Percentiles rank a stretch among this genome's conserved stretches.
These are phyloP conservation scores for Amphimedon queenslandica DNA, from an alignment of 37 sponge, comb jelly and placozoan genomes.

Conservation along the genomic window DNA sequence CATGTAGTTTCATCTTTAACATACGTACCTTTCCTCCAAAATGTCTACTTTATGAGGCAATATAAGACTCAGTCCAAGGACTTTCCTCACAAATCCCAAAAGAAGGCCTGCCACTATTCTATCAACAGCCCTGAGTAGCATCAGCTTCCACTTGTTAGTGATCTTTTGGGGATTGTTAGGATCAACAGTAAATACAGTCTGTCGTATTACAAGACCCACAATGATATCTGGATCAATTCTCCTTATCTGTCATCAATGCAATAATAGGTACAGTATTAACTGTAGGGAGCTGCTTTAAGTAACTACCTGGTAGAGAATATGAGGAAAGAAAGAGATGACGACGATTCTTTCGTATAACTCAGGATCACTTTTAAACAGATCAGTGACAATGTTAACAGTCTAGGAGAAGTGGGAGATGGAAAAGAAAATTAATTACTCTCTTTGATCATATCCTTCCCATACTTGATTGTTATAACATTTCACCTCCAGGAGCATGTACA, in stretches of 20 bases:
- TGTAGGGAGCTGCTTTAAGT: too few species aligned
- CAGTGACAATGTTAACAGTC: constrained; percentile 14
- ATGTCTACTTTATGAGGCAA: constrained; percentile 23
- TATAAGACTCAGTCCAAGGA: background rate
- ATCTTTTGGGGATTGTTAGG: too few species aligned
- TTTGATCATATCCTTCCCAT: too few species aligned
- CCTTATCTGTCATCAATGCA: background rate
- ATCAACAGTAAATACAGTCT: background rate
- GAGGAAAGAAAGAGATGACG: constrained; percentile 48
- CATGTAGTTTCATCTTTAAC: background rate
- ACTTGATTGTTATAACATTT: constrained; percentile 13
- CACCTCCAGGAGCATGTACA: constrained; percentile 53
- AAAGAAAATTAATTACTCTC: too few species aligned
- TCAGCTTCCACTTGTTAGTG: background rate
- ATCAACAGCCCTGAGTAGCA: background rate
- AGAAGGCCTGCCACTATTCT: background rate
- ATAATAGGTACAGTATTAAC: background rate
- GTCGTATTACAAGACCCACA: background rate
- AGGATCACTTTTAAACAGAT: constrained; percentile 30
- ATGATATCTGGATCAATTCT: background rate
- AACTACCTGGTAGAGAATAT: too few species aligned
- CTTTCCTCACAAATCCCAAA: background rate
- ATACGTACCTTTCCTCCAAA: constrained; percentile 3
- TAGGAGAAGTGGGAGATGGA: background rate
- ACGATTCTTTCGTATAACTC: constrained; percentile 22